Evolutionary conservation across 2,888 invertebrate genomes (phyloP).

Genomic region (Carpatolechia fugitivella): DNA sequence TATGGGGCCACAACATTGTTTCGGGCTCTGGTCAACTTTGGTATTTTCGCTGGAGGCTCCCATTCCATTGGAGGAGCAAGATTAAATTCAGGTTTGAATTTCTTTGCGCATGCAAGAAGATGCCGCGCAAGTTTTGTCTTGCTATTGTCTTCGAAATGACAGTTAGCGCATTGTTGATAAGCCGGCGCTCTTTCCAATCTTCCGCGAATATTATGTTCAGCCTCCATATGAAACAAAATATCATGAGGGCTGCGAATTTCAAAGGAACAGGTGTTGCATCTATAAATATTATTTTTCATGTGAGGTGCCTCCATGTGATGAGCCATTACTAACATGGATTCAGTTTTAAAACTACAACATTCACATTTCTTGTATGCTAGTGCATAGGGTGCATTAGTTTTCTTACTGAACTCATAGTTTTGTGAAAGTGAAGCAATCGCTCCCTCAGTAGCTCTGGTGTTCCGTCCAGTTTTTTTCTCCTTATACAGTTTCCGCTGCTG

Average conservation of each 20-base stretch:
- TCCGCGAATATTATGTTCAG: conserved; percentile 93
- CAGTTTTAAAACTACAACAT: conserved; percentile 95
- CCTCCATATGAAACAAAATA: conserved; percentile 96
- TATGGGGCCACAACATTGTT: conserved; percentile 67
- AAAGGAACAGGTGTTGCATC: conserved; percentile 92
- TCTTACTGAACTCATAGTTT: conserved; percentile 92
- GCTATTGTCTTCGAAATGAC: conserved; percentile 96
- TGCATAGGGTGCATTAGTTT: conserved; percentile 91
- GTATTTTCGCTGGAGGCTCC: conserved; percentile 97
- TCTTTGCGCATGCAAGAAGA: conserved; percentile 92
- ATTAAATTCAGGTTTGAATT: conserved; percentile 94
- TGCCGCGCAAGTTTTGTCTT: conserved; percentile 95
- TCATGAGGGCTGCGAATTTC: conserved; percentile 93
- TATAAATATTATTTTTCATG: conserved; percentile 91
- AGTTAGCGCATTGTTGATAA: conserved; percentile 96
- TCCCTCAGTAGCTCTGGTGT: conserved; percentile 85
- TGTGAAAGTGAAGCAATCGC: conserved; percentile 92
- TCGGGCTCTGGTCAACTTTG: conserved; percentile 78
- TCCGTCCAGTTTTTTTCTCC: conserved; percentile 80
- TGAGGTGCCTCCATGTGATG: conserved; percentile 96
- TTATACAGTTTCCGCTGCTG: conserved; percentile 93
- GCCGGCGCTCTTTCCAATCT: conserved; percentile 92
- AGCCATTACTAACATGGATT: conserved; percentile 91
- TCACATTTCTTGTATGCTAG: conserved; percentile 91
- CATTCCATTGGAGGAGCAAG: conserved; percentile 93